A percentile compares a stretch with the other conserved stretches of the same genome.
Evolutionary conservation across 2,888 invertebrate genomes (phyloP).

Genomic region (Luffia ferchaultella): DNA sequence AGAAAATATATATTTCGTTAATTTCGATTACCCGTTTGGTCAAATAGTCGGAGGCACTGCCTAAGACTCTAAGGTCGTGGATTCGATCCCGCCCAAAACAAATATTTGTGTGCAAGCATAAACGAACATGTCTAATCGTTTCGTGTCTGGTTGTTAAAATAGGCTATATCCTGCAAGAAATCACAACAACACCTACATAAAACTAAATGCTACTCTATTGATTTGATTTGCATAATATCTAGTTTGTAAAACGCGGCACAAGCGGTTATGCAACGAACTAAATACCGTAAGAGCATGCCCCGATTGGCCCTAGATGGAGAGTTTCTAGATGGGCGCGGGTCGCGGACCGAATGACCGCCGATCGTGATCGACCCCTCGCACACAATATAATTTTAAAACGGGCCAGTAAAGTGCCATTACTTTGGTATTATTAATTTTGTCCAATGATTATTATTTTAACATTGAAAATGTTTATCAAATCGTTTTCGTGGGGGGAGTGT

Average conservation of each 20-base stretch:
- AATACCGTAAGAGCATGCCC: background rate
- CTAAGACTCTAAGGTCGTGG: too few species aligned
- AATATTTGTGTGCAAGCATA: background rate
- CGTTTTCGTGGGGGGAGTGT: background rate
- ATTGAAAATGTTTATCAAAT: background rate
- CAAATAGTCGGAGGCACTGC: too few species aligned
- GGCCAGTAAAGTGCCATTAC: background rate
- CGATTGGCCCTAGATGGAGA: conserved; percentile 47
- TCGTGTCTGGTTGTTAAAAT: background rate
- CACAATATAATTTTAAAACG: too few species aligned
- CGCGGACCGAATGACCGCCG: conserved; percentile 38
- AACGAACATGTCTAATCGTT: background rate
- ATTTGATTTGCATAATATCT: background rate
- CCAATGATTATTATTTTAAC: background rate
- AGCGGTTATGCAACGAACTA: background rate
- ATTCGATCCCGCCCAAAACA: background rate
- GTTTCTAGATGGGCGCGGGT: conserved; percentile 33
- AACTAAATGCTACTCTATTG: background rate
- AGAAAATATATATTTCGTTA: too few species aligned
- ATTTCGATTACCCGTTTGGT: too few species aligned
- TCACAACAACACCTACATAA: background rate
- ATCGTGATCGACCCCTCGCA: conserved; percentile 34
- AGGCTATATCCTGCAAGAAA: background rate
- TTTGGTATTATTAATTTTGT: background rate
- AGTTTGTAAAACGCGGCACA: background rate